Evolutionary conservation across 2,888 invertebrate species (phyloP), one percentile per base, ranked within the genome.

Genomic region (Hydropsyche betteni): DNA sequence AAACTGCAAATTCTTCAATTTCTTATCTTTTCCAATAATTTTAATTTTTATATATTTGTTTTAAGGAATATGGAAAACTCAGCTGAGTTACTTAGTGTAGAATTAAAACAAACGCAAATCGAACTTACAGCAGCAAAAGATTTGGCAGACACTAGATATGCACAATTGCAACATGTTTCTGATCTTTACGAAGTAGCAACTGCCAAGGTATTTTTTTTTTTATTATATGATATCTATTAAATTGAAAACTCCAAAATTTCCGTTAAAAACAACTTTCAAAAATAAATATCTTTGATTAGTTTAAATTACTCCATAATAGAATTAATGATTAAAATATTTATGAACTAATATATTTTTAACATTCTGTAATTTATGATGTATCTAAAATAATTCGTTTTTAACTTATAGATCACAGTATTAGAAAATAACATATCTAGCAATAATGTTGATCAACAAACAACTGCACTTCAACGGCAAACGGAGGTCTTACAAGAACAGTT

Each of bases 151-250:
- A 92, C 92, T 76, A 88, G 92, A 34, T 91, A 92, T 81, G 94
- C 95, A 80, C 96, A 97, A 86, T 90, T 95, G 69, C 90, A 91
- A 81, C 89, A 94, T 68, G 86, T 95, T 79, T 90, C 91, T 16
- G 93, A 93, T 71, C 85, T 95, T 76, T 86, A 96, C 16, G 96
- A 96, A 79, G 94, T 93, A 83, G 95, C 96, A 6, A 91, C 94
- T 81, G 92, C 93, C 4, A 96, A 96, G 88, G 90, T 91, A 80
- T 81, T 76, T 76, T 61, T 61, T 16, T 24, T 64, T 36, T 64
- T 64, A 64, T 61, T 24, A 55, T 55, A 8, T 44, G 44, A 44
- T 2, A 24, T 24, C 24, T 24, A 24, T 24, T 24, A 24, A 24
- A 2, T 2, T 24, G 2, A 24, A 2, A 24, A 24, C 24, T 2